These are phyloP conservation scores for Apistogramma diplotaenia DNA, from an alignment of 2,113 vertebrate species.

Conservation along the genomic window DNA sequence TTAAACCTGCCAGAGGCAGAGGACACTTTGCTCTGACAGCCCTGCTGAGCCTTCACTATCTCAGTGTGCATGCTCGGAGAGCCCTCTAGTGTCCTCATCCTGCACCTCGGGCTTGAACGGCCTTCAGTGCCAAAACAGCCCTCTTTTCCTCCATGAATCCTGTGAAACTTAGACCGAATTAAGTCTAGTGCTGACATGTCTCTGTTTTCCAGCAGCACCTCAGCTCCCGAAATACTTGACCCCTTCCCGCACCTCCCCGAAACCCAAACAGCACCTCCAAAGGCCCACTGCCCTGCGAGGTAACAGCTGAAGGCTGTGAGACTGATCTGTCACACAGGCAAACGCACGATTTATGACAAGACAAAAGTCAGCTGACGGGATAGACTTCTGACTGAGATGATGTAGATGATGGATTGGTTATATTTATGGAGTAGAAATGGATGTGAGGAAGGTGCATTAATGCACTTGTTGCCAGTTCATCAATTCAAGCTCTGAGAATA, in stretches of 20 bases:
- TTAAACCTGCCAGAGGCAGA: background rate
- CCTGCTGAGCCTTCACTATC: slow-evolving; percentile 4
- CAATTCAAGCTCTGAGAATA: background rate
- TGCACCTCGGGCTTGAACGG: background rate
- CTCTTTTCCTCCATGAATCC: background rate
- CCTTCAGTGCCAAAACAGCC: background rate
- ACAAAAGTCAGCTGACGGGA: background rate
- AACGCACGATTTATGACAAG: background rate
- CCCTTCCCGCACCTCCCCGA: slow-evolving; percentile 90
- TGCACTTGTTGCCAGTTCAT: background rate
- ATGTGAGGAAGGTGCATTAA: background rate
- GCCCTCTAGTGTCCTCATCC: slow-evolving; percentile 54
- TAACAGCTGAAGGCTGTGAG: slow-evolving; percentile 74
- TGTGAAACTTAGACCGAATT: slow-evolving; percentile 12
- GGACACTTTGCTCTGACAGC: background rate
- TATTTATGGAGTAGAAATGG: background rate
- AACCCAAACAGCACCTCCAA: slow-evolving; percentile 96
- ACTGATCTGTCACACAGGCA: background rate
- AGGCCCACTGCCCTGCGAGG: slow-evolving; percentile 91
- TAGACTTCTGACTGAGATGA: background rate
- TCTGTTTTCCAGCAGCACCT: slow-evolving; percentile 93
- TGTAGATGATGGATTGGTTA: background rate
- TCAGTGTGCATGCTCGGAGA: background rate
- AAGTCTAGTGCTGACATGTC: slow-evolving; percentile 70
- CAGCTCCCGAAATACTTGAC: slow-evolving; percentile 87